Percentiles rank a stretch among this genome's conserved stretches.
Conservation (phyloP, 1,140 invertebrate genomes). For the Onthophagus taurus region DNA sequence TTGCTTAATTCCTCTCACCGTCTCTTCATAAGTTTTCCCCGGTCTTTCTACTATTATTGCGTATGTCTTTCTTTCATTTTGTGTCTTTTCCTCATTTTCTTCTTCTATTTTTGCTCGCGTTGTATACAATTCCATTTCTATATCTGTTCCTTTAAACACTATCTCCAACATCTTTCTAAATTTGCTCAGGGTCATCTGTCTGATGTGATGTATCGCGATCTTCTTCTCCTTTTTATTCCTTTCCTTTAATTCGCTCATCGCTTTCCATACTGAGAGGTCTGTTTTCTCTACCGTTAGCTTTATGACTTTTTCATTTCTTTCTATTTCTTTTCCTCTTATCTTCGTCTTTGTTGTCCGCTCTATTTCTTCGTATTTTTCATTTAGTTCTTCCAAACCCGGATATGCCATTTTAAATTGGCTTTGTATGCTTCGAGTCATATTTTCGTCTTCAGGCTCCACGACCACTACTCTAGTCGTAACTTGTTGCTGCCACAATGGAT, state of each 20-base stretch:
- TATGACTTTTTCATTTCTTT: slow-evolving; percentile 6
- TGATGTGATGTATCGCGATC: slow-evolving; percentile 3
- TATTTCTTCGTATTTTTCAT: slow-evolving; percentile 1
- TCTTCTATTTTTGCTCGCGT: not conserved
- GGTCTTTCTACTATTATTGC: not conserved
- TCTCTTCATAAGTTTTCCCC: not conserved
- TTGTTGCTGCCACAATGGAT: slow-evolving; percentile 10
- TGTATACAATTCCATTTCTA: not conserved
- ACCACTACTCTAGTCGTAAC: slow-evolving; percentile 14
- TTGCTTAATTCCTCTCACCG: no score
- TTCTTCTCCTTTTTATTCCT: not conserved
- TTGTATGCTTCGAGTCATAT: slow-evolving; percentile 15
- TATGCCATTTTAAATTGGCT: slow-evolving; percentile 11
- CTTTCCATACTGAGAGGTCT: no score
- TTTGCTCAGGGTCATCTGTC: not conserved
- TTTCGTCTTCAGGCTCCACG: slow-evolving; percentile 8
- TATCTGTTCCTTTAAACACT: not conserved
- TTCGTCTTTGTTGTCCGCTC: not conserved
- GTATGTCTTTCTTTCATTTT: not conserved
- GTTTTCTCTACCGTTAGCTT: slow-evolving; percentile 4
- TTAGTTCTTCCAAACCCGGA: slow-evolving; percentile 13
- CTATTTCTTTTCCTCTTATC: slow-evolving; percentile 5
- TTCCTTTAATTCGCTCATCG: no score
- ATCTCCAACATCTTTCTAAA: not conserved
- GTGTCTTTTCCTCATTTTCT: not conserved